phyloP scores from a whole-genome alignment of 2,888 invertebrate genomes.

The Cantharis nigra region DNA sequence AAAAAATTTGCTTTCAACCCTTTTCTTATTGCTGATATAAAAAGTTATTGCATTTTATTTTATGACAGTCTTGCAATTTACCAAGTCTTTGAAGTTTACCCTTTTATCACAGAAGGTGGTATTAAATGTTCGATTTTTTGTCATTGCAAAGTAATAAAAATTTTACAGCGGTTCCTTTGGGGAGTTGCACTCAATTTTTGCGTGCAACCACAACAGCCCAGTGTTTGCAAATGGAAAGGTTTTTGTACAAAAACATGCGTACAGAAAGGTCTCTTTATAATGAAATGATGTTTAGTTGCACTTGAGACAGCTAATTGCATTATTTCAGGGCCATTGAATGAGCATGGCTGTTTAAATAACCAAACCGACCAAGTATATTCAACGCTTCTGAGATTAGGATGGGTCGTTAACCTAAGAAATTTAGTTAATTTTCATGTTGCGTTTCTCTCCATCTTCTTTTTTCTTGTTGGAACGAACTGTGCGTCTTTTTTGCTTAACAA shows the following conservation, averaged over 20 bases:
- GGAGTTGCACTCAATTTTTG: background rate
- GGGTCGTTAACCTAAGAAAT: conserved; percentile 43
- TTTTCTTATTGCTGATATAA: conserved; percentile 14
- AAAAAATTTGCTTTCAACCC: background rate
- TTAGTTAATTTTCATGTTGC: conserved; percentile 22
- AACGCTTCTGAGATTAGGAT: conserved; percentile 46
- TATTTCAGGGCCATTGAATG: conserved; percentile 31
- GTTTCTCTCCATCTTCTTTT: conserved; percentile 10
- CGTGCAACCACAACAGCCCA: background rate
- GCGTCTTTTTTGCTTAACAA: background rate
- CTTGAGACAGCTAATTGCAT: conserved; percentile 33
- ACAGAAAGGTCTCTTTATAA: conserved; percentile 31
- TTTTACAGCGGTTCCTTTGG: background rate
- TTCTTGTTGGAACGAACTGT: conserved; percentile 1
- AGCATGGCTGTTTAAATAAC: conserved; percentile 28
- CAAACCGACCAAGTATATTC: conserved; percentile 33
- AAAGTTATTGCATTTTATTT: background rate
- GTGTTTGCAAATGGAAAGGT: conserved; percentile 14
- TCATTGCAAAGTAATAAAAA: background rate
- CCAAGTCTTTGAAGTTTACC: background rate
- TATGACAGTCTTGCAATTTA: background rate
- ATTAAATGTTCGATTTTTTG: background rate
- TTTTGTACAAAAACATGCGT: conserved; percentile 6
- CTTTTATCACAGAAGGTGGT: background rate
- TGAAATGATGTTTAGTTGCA: conserved; percentile 30